These are phyloP conservation scores for Euwallacea fornicatus DNA, from an alignment of 1,140 invertebrate species.

Conservation along the genomic window DNA sequence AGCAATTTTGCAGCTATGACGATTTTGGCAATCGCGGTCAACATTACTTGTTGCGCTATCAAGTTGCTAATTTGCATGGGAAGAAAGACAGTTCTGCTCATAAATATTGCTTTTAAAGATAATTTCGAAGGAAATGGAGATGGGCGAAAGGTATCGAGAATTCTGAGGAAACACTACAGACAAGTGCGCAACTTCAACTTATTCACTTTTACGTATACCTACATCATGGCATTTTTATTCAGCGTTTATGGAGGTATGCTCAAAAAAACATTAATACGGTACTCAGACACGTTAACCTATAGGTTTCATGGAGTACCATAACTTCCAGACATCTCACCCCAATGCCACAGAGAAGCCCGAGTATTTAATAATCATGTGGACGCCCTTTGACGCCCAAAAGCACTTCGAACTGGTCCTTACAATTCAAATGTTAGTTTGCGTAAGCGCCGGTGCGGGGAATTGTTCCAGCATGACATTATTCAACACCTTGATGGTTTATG, in stretches of 20 bases:
- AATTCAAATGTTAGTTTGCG: not conserved
- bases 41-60: not conserved
- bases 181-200: not conserved
- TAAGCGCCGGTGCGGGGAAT: not conserved
- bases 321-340: not conserved
- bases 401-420: not conserved
- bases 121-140: not conserved
- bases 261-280: not conserved
- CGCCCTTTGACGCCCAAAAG: not conserved
- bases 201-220: not conserved
- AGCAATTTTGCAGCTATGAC: not conserved
- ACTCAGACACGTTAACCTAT: not conserved
- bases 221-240: not conserved
- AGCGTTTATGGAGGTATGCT: not conserved
- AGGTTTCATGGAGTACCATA: not conserved
- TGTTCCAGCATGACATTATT: not conserved
- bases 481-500: slow-evolving; percentile 8
- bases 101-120: not conserved
- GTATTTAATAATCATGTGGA: not conserved
- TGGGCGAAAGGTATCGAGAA: not conserved
- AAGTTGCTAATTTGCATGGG: not conserved
- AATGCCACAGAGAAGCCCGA: not conserved
- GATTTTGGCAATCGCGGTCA: not conserved
- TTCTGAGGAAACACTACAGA: not conserved
- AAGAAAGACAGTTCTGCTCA: not conserved